Percentiles rank a stretch among this genome's conserved stretches.
These are phyloP conservation scores for Hirudinaria manillensis DNA, from an alignment of 2,888 invertebrate genomes.

Conservation along the genomic window DNA sequence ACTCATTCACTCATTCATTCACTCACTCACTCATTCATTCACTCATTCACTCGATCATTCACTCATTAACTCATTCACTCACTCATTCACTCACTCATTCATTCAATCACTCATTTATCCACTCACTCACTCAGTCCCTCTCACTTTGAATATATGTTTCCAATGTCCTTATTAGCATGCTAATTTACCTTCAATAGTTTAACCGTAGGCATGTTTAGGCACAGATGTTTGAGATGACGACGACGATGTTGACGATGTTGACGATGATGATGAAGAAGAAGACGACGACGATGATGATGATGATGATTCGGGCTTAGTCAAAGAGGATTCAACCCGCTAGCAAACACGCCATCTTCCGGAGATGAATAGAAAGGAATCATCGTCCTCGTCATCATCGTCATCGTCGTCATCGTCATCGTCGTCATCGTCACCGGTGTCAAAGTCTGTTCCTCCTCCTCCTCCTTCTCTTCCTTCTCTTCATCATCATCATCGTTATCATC, in stretches of 20 bases:
- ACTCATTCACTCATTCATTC: no score
- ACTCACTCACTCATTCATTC: no score
- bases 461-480: not conserved
- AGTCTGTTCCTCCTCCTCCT: not conserved
- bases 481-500: not conserved
- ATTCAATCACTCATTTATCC: no score
- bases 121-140: no score
- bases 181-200: no score
- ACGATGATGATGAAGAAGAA: constrained; percentile 9
- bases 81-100: no score
- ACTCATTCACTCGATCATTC: no score
- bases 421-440: not conserved
- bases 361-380: not conserved
- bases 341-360: not conserved
- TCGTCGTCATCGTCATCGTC: not conserved
- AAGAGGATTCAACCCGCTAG: not conserved
- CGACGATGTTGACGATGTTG: not conserved
- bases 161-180: no score
- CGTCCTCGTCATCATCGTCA: not conserved
- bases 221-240: not conserved
- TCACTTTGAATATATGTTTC: no score
- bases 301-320: not conserved
- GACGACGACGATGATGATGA: constrained; percentile 7
- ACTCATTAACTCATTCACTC: no score
- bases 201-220: no score